Evolutionary conservation across 30 jellyfish, hydroid and myxozoan species (phyloP).

Genomic region (Catostylus mosaicus): DNA sequence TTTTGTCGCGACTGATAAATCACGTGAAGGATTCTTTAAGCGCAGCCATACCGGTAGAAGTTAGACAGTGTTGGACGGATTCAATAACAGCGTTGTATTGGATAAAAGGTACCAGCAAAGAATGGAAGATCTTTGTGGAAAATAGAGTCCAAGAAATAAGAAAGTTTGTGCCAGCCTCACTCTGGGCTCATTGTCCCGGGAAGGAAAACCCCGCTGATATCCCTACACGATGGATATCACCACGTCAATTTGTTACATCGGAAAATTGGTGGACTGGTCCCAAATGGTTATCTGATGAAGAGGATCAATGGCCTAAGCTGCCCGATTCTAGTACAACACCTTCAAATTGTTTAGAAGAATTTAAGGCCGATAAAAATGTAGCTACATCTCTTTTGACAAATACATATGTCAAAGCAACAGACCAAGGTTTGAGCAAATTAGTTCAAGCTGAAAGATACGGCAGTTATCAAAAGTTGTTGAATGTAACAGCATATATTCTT

Average conservation of each 20-base stretch:
- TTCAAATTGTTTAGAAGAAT: not conserved
- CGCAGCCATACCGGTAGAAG: not conserved
- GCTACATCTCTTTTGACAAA: not conserved
- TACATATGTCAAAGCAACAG: not conserved
- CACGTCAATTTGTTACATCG: not conserved
- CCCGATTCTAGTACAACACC: not conserved
- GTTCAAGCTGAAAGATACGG: conserved; percentile 1
- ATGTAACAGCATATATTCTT: conserved; percentile 33
- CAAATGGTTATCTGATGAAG: not conserved
- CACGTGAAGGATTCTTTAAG: not conserved
- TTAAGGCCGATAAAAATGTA: not conserved
- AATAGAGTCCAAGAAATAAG: conserved; percentile 26
- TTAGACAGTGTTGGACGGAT: conserved; percentile 30
- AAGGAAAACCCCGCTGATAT: conserved; percentile 61
- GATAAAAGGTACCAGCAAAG: conserved; percentile 14
- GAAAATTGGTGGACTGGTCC: conserved; percentile 31
- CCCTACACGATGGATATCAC: conserved; percentile 4
- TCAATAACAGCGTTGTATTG: conserved; percentile 18
- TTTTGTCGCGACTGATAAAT: conserved; percentile 7
- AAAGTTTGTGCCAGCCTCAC: not conserved
- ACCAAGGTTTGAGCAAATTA: not conserved
- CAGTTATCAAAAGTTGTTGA: not conserved
- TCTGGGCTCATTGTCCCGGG: conserved; percentile 41
- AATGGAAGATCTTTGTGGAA: conserved; percentile 31
- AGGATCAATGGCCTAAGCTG: not conserved